Evolutionary conservation across 2,888 invertebrate species (phyloP).

Genomic region (Lasioglossum vierecki): DNA sequence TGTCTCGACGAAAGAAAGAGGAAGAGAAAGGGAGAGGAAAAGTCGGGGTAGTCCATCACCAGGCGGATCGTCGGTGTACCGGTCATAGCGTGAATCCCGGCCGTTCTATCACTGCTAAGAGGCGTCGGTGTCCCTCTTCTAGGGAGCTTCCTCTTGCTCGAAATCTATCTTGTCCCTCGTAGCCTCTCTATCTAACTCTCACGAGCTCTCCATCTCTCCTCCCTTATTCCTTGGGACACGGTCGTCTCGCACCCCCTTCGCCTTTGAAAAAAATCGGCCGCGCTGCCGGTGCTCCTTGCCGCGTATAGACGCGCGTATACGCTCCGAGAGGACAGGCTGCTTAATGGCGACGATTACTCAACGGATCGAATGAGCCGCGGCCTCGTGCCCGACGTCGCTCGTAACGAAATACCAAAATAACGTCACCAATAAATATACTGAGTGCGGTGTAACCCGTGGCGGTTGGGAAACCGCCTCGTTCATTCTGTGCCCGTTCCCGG

Average conservation of each 20-base stretch:
- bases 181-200: not conserved
- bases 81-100: conserved; percentile 78
- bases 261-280: conserved; percentile 67
- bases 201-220: conserved; percentile 26
- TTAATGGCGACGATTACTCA: conserved; percentile 83
- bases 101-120: conserved; percentile 78
- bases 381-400: conserved; percentile 77
- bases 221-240: conserved; percentile 58
- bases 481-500: conserved; percentile 49
- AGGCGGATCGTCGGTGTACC: conserved; percentile 77
- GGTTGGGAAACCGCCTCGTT: conserved; percentile 58
- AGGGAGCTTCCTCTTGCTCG: conserved; percentile 21
- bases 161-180: conserved; percentile 9
- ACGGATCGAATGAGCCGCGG: conserved; percentile 82
- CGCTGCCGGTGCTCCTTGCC: conserved; percentile 7
- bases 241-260: conserved; percentile 51
- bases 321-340: conserved; percentile 78
- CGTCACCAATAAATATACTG: conserved; percentile 83
- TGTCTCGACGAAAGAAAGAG: conserved; percentile 8
- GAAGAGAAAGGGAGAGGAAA: conserved; percentile 24
- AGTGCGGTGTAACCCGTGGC: conserved; percentile 56
- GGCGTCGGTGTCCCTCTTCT: conserved; percentile 62
- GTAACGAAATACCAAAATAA: conserved; percentile 84
- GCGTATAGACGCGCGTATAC: conserved; percentile 58
- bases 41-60: conserved; percentile 75